Conservation (phyloP, 2,797 vertebrate species). For the Mallotus villosus region DNA sequence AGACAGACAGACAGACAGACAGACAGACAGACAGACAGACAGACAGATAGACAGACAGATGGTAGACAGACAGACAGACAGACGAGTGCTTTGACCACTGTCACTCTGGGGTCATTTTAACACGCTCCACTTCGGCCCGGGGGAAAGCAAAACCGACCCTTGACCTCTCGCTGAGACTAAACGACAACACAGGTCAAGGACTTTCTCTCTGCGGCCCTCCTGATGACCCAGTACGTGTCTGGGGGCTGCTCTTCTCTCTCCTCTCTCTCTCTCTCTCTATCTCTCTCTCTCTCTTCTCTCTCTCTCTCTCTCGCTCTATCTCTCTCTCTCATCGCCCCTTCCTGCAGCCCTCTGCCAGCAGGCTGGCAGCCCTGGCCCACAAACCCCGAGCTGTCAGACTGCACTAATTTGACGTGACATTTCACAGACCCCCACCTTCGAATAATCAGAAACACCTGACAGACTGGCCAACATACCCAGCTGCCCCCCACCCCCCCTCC, state of each 20-base stretch:
- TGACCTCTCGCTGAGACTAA: slow-evolving; percentile 43
- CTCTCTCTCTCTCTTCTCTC: too few relatives aligned
- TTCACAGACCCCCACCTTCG: slow-evolving; percentile 88
- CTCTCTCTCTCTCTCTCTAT: too few relatives aligned
- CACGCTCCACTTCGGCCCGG: slow-evolving; percentile 51
- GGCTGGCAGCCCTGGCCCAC: slow-evolving; percentile 52
- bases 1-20: neutral
- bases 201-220: slow-evolving; percentile 49
- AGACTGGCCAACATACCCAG: slow-evolving; percentile 30
- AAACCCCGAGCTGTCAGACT: slow-evolving; percentile 91
- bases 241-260: neutral
- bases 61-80: neutral
- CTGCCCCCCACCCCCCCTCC: neutral
- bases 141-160: slow-evolving; percentile 42
- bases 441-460: slow-evolving; percentile 97
- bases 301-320: too few relatives aligned
- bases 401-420: slow-evolving; percentile 91
- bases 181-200: slow-evolving; percentile 73
- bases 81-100: neutral
- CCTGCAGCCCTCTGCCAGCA: neutral
- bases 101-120: slow-evolving; percentile 50
- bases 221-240: slow-evolving; percentile 58
- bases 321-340: too few relatives aligned
- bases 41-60: neutral
- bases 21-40: neutral